Evolutionary conservation across 2,888 invertebrate genomes (phyloP), one percentile per base, ranked within the genome.

Genomic region (Ochlodes sylvanus): DNA sequence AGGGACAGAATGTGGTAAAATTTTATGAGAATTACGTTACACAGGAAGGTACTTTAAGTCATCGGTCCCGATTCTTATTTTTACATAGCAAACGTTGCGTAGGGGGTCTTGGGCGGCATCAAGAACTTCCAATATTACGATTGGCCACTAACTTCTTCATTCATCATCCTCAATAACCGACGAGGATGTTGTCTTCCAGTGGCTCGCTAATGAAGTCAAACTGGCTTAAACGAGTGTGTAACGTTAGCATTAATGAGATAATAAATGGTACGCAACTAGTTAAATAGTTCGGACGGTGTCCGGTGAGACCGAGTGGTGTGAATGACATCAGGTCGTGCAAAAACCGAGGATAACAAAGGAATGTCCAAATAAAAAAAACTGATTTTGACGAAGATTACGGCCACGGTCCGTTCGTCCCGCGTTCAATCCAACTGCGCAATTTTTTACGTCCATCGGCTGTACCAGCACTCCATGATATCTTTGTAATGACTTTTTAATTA

Each of bases 281-380:
- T 57, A 64, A 64, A 57, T 57, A 38, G 34, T 57, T 21, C 17
- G 57, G 65, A 50, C 57, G 19, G 6, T 64, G 44, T 50, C 65
- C 38, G 55, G 47, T 57, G 64, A 57, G 64, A 64, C 56, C 47
- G 65, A 38, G 65, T 78, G 83, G 82, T 87, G 89, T 90, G 85
- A 89, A 90, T 86, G 89, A 89, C 89, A 87, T 80, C 81, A 75
- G 76, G 66, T 69, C 61, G 71, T 73, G 79, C 81, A 88, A 89
- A 90, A 89, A 88, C 79, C 73, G 71, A 76, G 74, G 68, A 69
- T 65, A 78, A 81, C 78, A 82, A 85, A 83, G 81, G 76, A 78
- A 78, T 71, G 69, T 72, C 78, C 80, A 81, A 66, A 63, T 44
- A 83, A 81, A 83, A n/a, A 76, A 80, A 81, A 80, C 82, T 76